Conservation (phyloP, 2,113 vertebrate species). For the Ornithorhynchus anatinus region DNA sequence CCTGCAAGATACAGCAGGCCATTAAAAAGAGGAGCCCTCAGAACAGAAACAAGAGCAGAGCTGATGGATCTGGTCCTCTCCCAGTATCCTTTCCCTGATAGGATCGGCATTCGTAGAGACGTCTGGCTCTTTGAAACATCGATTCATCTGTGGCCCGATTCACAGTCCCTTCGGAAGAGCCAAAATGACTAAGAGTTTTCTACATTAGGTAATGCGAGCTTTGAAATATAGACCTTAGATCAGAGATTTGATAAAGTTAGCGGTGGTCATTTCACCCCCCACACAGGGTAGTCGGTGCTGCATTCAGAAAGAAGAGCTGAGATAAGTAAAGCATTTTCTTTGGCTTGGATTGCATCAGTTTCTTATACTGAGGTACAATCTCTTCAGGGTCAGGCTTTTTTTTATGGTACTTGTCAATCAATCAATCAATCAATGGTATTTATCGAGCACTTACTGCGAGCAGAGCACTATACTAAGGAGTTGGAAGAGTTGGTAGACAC, state of each 20-base stretch:
- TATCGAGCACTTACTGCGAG: no score
- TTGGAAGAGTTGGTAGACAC: no score
- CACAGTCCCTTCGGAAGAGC: not conserved
- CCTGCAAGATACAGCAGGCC: not conserved
- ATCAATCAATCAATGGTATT: no score
- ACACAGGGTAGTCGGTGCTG: not conserved
- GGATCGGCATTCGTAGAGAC: constrained; percentile 11
- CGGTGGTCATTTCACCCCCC: not conserved
- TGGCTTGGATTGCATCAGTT: not conserved
- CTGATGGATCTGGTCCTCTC: constrained; percentile 10
- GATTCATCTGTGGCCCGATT: constrained; percentile 1
- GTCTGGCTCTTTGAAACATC: constrained; percentile 18
- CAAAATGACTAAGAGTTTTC: not conserved
- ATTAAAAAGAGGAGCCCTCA: not conserved
- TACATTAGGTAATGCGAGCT: not conserved
- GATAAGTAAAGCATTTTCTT: constrained; percentile 6
- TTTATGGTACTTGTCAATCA: no score
- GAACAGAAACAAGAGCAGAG: not conserved
- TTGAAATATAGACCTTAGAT: not conserved
- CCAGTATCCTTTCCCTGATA: not conserved
- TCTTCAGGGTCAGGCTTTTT: constrained; percentile 1
- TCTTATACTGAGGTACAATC: not conserved
- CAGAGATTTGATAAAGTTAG: not conserved
- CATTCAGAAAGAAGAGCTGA: not conserved
- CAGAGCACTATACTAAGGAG: no score